A percentile compares a stretch with the other conserved stretches of the same genome.
Evolutionary conservation across 2,797 vertebrate genomes (phyloP).

Genomic region (Streptopelia turtur): DNA sequence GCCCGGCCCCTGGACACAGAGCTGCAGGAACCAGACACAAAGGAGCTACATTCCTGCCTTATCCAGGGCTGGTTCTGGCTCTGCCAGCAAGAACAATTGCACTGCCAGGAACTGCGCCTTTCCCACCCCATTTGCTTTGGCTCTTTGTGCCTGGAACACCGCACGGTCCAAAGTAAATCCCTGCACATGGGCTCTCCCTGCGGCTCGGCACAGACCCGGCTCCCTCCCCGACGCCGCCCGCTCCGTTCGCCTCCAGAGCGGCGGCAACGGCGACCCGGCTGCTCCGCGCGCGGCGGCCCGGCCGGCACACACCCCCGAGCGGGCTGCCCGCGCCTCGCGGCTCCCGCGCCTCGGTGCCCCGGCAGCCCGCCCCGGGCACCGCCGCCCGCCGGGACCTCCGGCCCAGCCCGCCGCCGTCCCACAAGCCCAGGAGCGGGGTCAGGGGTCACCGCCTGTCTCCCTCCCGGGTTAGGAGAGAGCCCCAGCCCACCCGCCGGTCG

Average conservation of each 20-base stretch:
- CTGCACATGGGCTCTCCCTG: not conserved
- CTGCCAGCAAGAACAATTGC: not conserved
- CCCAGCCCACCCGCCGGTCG: rapidly evolving
- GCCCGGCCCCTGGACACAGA: not conserved
- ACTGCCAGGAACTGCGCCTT: constrained; percentile 37
- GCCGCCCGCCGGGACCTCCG: not conserved
- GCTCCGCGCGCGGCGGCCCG: too few species aligned
- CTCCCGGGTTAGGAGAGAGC: not conserved
- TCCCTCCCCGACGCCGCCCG: not conserved
- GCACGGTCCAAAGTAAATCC: constrained; percentile 53
- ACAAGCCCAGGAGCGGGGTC: not conserved
- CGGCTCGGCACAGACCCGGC: not conserved
- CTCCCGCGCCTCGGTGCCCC: not conserved
- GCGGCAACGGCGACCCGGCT: too few species aligned
- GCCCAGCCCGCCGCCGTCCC: not conserved
- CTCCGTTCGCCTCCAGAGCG: too few species aligned
- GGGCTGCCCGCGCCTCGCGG: not conserved
- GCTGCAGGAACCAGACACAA: constrained; percentile 41
- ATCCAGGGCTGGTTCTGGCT: constrained; percentile 15
- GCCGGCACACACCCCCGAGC: too few species aligned
- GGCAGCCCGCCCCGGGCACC: not conserved
- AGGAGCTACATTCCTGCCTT: constrained; percentile 53
- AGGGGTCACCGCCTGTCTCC: not conserved
- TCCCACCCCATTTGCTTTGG: constrained; percentile 66
- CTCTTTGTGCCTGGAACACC: not conserved